Evolutionary conservation across 2,888 invertebrate species (phyloP).

Genomic region (Cosmopolites sordidus): DNA sequence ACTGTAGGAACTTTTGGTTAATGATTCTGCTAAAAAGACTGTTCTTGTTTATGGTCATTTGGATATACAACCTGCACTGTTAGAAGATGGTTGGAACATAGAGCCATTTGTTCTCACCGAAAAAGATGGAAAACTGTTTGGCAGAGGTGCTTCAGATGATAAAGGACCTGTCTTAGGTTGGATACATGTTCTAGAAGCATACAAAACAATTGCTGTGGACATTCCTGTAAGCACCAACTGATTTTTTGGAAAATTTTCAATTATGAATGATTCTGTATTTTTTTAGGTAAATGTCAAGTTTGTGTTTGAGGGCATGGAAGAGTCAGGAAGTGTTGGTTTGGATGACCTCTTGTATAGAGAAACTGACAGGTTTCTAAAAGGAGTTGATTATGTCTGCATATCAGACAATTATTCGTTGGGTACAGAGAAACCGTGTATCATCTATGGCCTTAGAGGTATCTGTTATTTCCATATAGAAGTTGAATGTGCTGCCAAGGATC

Average conservation of each 20-base stretch:
- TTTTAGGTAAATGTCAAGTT: slow-evolving; percentile 69
- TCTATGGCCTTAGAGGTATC: slow-evolving; percentile 91
- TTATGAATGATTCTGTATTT: slow-evolving; percentile 2
- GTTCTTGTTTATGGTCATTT: slow-evolving; percentile 92
- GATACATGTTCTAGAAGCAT: slow-evolving; percentile 91
- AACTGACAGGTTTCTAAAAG: slow-evolving; percentile 74
- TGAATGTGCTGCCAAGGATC: slow-evolving; percentile 83
- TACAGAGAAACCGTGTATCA: slow-evolving; percentile 91
- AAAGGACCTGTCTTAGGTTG: slow-evolving; percentile 90
- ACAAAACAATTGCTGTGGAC: slow-evolving; percentile 61
- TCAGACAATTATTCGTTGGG: slow-evolving; percentile 99
- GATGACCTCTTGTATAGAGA: slow-evolving; percentile 72
- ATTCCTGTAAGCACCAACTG: background rate
- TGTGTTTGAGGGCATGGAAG: slow-evolving; percentile 98
- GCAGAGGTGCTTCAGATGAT: slow-evolving; percentile 85
- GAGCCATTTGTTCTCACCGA: slow-evolving; percentile 90
- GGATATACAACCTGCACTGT: slow-evolving; percentile 93
- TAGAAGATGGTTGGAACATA: slow-evolving; percentile 90
- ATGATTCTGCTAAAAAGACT: slow-evolving; percentile 83
- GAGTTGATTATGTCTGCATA: slow-evolving; percentile 92
- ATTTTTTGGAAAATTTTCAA: slow-evolving; percentile 5
- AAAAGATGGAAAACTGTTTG: slow-evolving; percentile 81
- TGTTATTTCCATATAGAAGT: slow-evolving; percentile 89
- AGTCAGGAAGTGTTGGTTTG: slow-evolving; percentile 93
- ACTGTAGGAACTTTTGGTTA: slow-evolving; percentile 67